Evolutionary conservation across 2,888 invertebrate genomes (phyloP), one percentile per base, ranked within the genome.

Genomic region (Leptarthrus brevirostris): DNA sequence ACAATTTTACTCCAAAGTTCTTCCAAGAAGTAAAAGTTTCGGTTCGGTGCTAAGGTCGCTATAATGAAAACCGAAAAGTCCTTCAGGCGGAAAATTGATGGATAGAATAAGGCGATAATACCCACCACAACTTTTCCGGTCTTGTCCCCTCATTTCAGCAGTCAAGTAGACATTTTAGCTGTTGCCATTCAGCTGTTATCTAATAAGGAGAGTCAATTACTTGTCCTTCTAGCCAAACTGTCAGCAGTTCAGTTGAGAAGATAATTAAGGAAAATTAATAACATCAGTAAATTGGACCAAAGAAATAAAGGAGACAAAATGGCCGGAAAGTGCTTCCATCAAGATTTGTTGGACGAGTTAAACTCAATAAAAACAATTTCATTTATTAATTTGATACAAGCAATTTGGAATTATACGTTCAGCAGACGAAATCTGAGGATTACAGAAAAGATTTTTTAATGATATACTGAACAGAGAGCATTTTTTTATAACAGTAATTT

Each of bases 211-310:
- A 71, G 71, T 71, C 71, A 71, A 71, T 71, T 54, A 71, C 56
- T 54, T 71, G 71, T 71, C 71, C 36, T 54, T n/a, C 44, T 47
- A 44, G 54, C 56, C 18, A 56, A 72, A 72, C 30, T 47, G 44
- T 44, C 47, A 47, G 56, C 56, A 72, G 47, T 22, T 34, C 18
- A 26, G 44, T 47, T 58, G 40, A 44, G 72, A 53, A 58, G 72
- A 72, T 72, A 72, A 72, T 72, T 72, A 72, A 72, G 58, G 56
- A 72, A 72, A 56, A 72, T 72, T 72, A 72, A 72, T 72, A 58
- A 72, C 56, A 26, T 40, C 14, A 44, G 40, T 58, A 58, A 58
- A 44, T 49, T 69, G 69, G 26, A 24, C 12, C 47, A 20, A 30
- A n/a, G 16, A 34, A 64, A 44, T 44, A 64, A 64, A 44, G 2